phyloP scores from a whole-genome alignment of 2,113 vertebrate species.

The Dasyprocta punctata region DNA sequence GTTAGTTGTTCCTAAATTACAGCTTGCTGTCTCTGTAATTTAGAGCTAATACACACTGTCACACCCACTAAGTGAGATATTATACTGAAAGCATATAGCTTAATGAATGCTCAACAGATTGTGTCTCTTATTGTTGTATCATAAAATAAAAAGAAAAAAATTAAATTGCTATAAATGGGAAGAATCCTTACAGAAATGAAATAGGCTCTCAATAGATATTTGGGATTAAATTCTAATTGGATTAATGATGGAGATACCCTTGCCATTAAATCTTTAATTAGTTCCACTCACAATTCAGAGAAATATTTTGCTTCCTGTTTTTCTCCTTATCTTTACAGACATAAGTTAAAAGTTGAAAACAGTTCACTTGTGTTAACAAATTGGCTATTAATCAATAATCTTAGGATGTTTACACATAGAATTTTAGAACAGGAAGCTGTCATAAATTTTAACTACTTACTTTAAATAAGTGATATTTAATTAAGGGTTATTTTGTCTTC shows the following conservation, averaged over 20 bases:
- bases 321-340: not conserved
- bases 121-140: not conserved
- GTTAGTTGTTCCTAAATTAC: not conserved
- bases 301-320: slow-evolving; percentile 20
- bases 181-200: not conserved
- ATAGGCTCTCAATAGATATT: slow-evolving; percentile 8
- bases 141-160: not conserved
- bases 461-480: not conserved
- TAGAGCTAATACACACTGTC: not conserved
- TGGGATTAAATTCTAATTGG: not conserved
- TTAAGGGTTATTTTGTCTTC: not conserved
- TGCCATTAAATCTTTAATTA: not conserved
- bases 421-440: slow-evolving; percentile 1
- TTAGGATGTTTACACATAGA: not conserved
- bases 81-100: not conserved
- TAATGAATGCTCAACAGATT: not conserved
- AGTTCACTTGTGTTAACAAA: not conserved
- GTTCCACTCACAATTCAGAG: not conserved
- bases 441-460: not conserved
- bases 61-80: not conserved
- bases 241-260: not conserved
- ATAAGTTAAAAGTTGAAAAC: not conserved
- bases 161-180: not conserved
- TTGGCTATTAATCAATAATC: not conserved
- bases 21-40: not conserved